These are phyloP conservation scores for Elysia crispata DNA, from an alignment of 2,888 invertebrate genomes.

Conservation along the genomic window DNA sequence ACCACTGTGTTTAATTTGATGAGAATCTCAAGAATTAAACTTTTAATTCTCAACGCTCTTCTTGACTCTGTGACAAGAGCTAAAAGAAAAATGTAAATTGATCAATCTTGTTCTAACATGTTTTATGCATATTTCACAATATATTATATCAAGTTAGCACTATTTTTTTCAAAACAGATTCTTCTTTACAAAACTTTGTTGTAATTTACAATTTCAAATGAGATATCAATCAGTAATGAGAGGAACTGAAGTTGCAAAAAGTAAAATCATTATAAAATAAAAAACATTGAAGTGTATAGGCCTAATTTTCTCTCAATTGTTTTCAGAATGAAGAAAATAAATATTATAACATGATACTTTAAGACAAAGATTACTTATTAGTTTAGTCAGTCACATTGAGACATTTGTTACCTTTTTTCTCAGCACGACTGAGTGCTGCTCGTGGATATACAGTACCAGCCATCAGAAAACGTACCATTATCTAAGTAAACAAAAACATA, in stretches of 20 bases:
- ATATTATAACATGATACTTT: background rate
- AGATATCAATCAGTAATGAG: too few species aligned
- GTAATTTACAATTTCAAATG: too few species aligned
- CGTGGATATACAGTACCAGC: constrained; percentile 67
- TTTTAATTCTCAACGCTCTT: constrained; percentile 69
- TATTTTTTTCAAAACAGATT: too few species aligned
- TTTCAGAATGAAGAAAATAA: background rate
- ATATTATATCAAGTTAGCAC: too few species aligned
- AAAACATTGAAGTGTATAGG: too few species aligned
- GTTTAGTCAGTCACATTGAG: background rate
- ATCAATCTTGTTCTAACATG: too few species aligned
- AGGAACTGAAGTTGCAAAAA: too few species aligned
- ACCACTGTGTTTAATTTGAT: constrained; percentile 73
- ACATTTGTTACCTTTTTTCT: constrained; percentile 37
- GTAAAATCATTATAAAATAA: too few species aligned
- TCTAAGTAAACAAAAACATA: constrained; percentile 56
- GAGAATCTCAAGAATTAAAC: constrained; percentile 72
- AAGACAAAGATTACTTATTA: too few species aligned
- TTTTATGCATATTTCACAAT: too few species aligned
- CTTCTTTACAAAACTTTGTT: too few species aligned
- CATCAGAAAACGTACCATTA: constrained; percentile 69
- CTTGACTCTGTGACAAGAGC: constrained; percentile 66
- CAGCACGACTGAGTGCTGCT: constrained; percentile 53
- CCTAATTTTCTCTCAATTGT: too few species aligned
- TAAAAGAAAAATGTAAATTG: background rate